Conservation (phyloP, 37 sponge, comb jelly and placozoan species). For the Ephydatia muelleri region DNA sequence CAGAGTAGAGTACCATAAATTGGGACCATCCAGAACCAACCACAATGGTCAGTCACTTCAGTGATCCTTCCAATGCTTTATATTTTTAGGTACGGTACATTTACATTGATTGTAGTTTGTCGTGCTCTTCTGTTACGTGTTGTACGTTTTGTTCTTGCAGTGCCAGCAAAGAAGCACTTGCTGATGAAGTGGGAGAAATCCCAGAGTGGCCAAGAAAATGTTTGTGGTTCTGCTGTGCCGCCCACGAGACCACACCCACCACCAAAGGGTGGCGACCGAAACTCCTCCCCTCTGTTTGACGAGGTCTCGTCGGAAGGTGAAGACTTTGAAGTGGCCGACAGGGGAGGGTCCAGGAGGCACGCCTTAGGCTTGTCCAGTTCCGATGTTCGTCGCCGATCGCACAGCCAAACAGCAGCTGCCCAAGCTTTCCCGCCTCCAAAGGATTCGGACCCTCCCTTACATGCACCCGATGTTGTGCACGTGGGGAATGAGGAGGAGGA, state of each 20-base stretch:
- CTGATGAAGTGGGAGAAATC: conserved; percentile 33
- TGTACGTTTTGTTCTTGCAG: background rate
- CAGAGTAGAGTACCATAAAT: too few species aligned
- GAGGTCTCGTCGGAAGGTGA: conserved; percentile 60
- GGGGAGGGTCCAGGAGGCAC: background rate
- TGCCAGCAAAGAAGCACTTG: conserved; percentile 42
- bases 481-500: conserved; percentile 20
- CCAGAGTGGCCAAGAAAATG: too few species aligned
- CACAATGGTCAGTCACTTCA: too few species aligned
- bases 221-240: background rate
- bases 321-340: conserved; percentile 23
- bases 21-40: too few species aligned
- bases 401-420: background rate
- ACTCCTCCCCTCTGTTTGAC: conserved; percentile 64
- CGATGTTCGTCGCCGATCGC: too few species aligned
- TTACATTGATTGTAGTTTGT: too few species aligned
- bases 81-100: too few species aligned
- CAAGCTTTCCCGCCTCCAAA: background rate
- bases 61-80: too few species aligned
- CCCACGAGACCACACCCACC: background rate
- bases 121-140: background rate
- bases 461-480: background rate
- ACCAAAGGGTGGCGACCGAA: background rate
- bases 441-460: background rate
- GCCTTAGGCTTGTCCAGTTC: background rate